These are phyloP conservation scores for Drosophila nannoptera DNA, from an alignment of 1,140 invertebrate genomes.

Conservation along the genomic window DNA sequence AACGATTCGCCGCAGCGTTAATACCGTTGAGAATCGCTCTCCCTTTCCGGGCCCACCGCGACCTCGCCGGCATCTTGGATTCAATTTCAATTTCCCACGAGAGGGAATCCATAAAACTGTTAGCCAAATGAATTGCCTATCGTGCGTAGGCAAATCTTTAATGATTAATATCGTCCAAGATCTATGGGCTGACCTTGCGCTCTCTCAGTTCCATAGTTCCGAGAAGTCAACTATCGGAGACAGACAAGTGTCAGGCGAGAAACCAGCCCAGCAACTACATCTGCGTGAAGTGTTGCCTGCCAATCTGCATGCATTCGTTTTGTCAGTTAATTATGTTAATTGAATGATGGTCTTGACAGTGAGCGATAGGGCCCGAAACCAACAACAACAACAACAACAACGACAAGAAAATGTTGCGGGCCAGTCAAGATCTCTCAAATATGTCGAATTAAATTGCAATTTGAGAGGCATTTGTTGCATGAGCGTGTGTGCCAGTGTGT, in stretches of 20 bases:
- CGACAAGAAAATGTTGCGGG: slow-evolving; percentile 52
- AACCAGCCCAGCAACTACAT: slow-evolving; percentile 7
- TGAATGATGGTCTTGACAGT: slow-evolving; percentile 74
- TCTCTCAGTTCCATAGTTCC: neutral
- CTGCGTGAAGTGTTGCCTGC: slow-evolving; percentile 53
- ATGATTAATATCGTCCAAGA: slow-evolving; percentile 18
- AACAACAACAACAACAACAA: slow-evolving; percentile 33
- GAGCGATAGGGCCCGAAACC: slow-evolving; percentile 60
- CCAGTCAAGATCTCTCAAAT: slow-evolving; percentile 48
- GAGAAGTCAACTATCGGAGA: neutral
- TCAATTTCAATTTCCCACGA: slow-evolving; percentile 40
- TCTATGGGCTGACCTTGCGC: slow-evolving; percentile 25
- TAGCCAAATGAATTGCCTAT: slow-evolving; percentile 18
- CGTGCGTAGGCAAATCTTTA: slow-evolving; percentile 15
- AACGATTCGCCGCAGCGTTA: slow-evolving; percentile 5
- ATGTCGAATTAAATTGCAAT: slow-evolving; percentile 74
- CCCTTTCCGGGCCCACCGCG: slow-evolving; percentile 29
- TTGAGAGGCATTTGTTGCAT: slow-evolving; percentile 44
- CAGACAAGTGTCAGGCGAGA: slow-evolving; percentile 19
- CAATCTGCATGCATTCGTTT: slow-evolving; percentile 59
- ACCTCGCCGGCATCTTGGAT: slow-evolving; percentile 20
- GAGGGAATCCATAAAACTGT: slow-evolving; percentile 11
- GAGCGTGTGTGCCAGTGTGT: slow-evolving; percentile 6
- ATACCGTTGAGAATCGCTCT: slow-evolving; percentile 31
- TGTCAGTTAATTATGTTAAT: slow-evolving; percentile 76